phyloP scores from a whole-genome alignment of 2,888 invertebrate genomes.

The Ophion costatus region DNA sequence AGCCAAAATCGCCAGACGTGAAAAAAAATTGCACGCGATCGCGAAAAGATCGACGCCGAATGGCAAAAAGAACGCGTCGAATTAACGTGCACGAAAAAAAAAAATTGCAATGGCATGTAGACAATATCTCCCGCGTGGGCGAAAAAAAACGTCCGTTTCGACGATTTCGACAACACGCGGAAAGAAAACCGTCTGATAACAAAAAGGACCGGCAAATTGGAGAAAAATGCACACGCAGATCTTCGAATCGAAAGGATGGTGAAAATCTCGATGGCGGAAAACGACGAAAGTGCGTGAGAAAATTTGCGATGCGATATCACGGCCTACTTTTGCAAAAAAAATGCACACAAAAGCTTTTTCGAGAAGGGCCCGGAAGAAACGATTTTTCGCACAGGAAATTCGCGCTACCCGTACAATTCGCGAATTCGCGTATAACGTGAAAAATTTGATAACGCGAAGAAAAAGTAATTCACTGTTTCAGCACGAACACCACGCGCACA shows the following conservation, averaged over 20 bases:
- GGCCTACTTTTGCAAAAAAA: constrained; percentile 31
- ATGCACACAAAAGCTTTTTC: constrained; percentile 29
- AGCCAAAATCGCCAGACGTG: neutral
- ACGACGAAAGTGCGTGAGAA: neutral
- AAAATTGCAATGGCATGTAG: neutral
- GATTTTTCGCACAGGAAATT: constrained; percentile 4
- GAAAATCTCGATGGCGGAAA: neutral
- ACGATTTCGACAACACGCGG: neutral
- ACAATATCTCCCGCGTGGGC: neutral
- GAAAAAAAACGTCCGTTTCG: neutral
- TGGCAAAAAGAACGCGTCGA: neutral
- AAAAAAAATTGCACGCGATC: constrained; percentile 3
- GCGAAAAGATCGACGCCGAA: neutral
- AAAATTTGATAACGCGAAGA: constrained; percentile 3
- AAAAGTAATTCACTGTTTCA: constrained; percentile 9
- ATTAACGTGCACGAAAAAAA: neutral
- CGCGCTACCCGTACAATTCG: neutral
- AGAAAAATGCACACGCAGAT: constrained; percentile 30
- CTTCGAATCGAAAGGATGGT: neutral
- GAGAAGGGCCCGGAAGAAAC: constrained; percentile 10
- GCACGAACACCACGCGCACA: neutral
- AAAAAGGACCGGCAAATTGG: neutral
- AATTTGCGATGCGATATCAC: neutral
- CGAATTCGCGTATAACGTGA: neutral
- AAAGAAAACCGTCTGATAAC: neutral